These are phyloP conservation scores for Maccullochella peelii DNA, from an alignment of 2,113 vertebrate genomes.

Conservation along the genomic window DNA sequence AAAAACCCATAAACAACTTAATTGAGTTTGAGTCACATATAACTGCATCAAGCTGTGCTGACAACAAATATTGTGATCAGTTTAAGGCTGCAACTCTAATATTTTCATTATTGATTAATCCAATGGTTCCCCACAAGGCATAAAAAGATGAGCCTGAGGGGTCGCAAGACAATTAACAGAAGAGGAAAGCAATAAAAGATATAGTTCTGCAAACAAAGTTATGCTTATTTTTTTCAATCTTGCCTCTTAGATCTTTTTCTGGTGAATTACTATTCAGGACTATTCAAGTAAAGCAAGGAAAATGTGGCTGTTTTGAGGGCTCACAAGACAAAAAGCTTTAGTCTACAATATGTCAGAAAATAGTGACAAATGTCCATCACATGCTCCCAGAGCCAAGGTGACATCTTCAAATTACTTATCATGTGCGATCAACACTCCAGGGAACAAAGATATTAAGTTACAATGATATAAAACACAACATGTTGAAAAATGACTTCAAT, in stretches of 20 bases:
- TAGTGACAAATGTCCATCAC: neutral
- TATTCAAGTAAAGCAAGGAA: neutral
- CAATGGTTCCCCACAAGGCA: neutral
- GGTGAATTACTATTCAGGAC: neutral
- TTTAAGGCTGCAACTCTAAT: too few relatives aligned
- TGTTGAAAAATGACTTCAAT: neutral
- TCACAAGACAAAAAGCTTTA: neutral
- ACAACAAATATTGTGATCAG: neutral
- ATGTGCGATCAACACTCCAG: neutral
- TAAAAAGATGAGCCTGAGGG: neutral
- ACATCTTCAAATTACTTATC: neutral
- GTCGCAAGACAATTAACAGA: neutral
- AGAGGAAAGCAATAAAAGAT: neutral
- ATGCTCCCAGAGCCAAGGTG: too few relatives aligned
- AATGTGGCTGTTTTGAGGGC: neutral
- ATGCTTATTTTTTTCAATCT: neutral
- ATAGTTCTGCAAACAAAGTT: neutral
- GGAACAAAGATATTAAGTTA: neutral
- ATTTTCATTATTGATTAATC: neutral
- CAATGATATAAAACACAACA: neutral
- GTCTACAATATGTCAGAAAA: neutral
- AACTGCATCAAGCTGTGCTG: neutral
- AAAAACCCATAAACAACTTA: neutral
- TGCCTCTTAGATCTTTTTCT: neutral
- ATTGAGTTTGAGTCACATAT: neutral